phyloP scores from a whole-genome alignment of 2,113 vertebrate species.

The Cranoglanis bouderius region DNA sequence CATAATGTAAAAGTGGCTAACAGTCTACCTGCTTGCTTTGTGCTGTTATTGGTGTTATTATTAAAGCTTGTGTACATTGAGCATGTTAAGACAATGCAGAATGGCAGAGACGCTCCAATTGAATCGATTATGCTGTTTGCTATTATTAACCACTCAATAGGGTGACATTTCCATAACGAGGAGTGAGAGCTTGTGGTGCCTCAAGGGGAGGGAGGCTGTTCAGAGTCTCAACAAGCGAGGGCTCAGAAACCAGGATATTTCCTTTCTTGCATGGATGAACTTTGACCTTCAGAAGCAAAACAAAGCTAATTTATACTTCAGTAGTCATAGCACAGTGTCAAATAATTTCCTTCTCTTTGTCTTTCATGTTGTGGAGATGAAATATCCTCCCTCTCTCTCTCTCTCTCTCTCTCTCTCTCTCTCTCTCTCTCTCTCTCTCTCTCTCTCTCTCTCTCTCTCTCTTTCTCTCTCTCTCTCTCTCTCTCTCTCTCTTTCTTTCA shows the following conservation, averaged over 20 bases:
- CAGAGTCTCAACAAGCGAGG: background rate
- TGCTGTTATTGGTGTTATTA: background rate
- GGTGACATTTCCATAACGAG: slow-evolving; percentile 24
- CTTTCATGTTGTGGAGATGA: background rate
- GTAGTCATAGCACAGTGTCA: background rate
- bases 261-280: background rate
- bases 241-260: background rate
- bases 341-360: background rate
- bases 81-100: background rate
- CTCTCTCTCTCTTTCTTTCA: background rate
- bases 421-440: background rate
- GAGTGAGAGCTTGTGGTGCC: slow-evolving; percentile 5
- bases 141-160: slow-evolving; percentile 14
- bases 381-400: background rate
- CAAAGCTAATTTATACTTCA: background rate
- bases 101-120: background rate
- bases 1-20: background rate
- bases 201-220: background rate
- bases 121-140: background rate
- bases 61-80: background rate
- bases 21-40: background rate
- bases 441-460: slow-evolving; percentile 3
- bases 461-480: background rate
- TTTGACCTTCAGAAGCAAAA: background rate
- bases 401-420: slow-evolving; percentile 3